Evolutionary conservation across 2,113 vertebrate species (phyloP).

Genomic region (Protobothrops mucrosquamatus): DNA sequence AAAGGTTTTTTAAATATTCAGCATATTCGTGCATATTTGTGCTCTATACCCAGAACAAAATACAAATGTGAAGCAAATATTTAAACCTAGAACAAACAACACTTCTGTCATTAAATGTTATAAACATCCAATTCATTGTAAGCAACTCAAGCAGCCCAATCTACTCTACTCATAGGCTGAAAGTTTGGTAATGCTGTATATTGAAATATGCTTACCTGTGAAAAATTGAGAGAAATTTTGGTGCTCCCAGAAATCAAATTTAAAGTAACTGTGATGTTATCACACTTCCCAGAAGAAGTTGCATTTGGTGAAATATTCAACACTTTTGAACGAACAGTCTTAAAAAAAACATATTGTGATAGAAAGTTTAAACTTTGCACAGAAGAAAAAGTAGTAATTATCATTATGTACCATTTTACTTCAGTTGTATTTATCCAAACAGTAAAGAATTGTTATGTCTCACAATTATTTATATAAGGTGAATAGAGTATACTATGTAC

Average conservation of each 20-base stretch:
- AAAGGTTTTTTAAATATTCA: no score
- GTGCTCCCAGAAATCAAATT: conserved; percentile 58
- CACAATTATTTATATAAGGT: neutral
- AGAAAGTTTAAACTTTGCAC: neutral
- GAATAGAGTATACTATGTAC: no score
- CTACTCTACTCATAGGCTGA: neutral
- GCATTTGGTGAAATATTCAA: conserved; percentile 73
- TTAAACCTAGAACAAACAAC: neutral
- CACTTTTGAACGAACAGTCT: conserved; percentile 66
- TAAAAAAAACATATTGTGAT: neutral
- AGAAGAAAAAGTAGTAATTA: neutral
- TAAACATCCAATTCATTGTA: neutral
- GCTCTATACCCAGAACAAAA: neutral
- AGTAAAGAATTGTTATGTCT: neutral
- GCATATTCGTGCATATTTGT: neutral
- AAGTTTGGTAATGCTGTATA: neutral
- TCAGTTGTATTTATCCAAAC: neutral
- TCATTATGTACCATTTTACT: neutral
- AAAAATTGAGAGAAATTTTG: conserved; percentile 69
- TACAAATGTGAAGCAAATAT: neutral
- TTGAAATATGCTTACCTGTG: conserved; percentile 69
- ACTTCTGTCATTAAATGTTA: no score
- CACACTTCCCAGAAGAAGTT: conserved; percentile 68
- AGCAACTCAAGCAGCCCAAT: no score
- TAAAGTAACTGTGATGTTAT: conserved; percentile 61